Base-by-base conservation (phyloP, 2,888 invertebrate genomes). In the Aporophyla nigra region DNA sequence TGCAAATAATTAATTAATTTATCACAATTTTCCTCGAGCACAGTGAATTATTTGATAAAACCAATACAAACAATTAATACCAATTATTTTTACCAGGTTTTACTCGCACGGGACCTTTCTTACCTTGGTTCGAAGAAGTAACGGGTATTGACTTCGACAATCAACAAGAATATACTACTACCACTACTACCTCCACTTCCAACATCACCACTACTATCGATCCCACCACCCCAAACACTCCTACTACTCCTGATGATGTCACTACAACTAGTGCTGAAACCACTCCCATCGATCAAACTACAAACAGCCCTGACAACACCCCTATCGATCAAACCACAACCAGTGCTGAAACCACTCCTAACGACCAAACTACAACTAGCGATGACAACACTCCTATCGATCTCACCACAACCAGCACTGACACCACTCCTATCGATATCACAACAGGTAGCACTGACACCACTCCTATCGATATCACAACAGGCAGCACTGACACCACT, bases 81-180 rank as follows among this genome's bases (percentile, higher is more conserved):
- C 2, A 7, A 21, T 46, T 56, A 1, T 49, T 24, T 12, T 0
- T n/a, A 19, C 12, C 86, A 95, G 96, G 94, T 82, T 96, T 96
- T 85, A 91, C 91, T 27, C 93, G 96, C 1, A 90, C 96, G 0
- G 96, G 94, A 40, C 95, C 95, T 0, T 96, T 94, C 92, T 93
- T 91, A 12, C 49, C 85, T 14, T 96, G 96, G 96, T 90, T 94
- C 67, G 80, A 86, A 46, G 82, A 93, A 66, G 80, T 95, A 2
- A 91, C 94, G 2, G 94, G 94, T 2, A 87, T 96, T 24, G 93
- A 96, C 78, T 96, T 96, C 63, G 94, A 95, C 46, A 92, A 92
- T 76, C 80, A 94, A 0, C 81, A 90, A 5, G 93, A 93, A 73
- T 91, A 89, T 40, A 33, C 40, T 1, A 24, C 33, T 2, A 53